Evolutionary conservation across 2,113 vertebrate genomes (phyloP), one percentile per base, ranked within the genome.

Genomic region (Cochlearius cochlearius): DNA sequence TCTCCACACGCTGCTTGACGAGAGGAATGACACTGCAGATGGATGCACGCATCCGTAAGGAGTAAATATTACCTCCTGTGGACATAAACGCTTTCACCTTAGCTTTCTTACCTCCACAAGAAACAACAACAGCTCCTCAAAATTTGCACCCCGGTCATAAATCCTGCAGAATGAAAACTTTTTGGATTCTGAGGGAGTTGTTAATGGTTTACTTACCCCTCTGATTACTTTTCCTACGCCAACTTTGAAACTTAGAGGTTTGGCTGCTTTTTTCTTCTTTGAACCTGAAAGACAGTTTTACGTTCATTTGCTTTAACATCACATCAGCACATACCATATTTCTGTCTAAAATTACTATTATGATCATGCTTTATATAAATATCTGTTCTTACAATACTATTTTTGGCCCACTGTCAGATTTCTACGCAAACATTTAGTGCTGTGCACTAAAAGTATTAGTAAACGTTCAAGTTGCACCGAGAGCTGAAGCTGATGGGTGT

Each of bases 241-340:
- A 9, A 99, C 99, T 97, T 99, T 99, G 97, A 99, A 99, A 96
- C 98, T 99, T 95, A 99, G 96, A 12, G 99, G 99, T 71, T 99
- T 99, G 36, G 98, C 75, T 86, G 98, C 99, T 94, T 99, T 99
- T 89, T 99, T 99, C 98, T 99, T 99, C 97, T 98, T 99, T 36
- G 99, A 98, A 72, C 95, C 99, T 99, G 97, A 19, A 98, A 97
- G 77, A 97, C 17, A 98, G 41, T 93, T 94, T 92, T 55, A 21
- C 13, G 21, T 56, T 53, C 27, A 26, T 11, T 16, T 32, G 58
- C 39, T 63, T 52, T 32, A 39, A 8, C 10, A 25, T 26, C 56
- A 39, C 64, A 39, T 4, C 62, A 69, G 63, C 58, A 76, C 6
- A 5, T 2, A 10, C 8, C 20, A 7, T 9, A 10, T 21, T 50